These are phyloP conservation scores for Cyprinus carpio DNA, from an alignment of 2,113 vertebrate species.

Conservation along the genomic window DNA sequence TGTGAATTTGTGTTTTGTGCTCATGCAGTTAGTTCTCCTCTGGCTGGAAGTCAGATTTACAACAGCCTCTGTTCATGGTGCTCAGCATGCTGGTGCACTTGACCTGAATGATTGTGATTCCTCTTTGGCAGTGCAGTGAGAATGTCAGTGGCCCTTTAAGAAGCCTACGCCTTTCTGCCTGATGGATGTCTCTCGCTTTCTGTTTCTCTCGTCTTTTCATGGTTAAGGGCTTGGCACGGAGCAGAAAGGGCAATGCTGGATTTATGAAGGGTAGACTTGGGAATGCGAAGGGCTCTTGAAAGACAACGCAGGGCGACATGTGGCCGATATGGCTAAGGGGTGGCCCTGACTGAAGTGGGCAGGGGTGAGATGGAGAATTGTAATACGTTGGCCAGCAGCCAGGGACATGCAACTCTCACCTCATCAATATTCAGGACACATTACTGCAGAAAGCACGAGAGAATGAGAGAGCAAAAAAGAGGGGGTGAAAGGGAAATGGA, in stretches of 20 bases:
- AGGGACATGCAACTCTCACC: constrained; percentile 12
- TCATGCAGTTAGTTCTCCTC: background rate
- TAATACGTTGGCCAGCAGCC: constrained; percentile 18
- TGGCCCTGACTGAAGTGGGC: background rate
- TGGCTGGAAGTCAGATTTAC: background rate
- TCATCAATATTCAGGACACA: constrained; percentile 54
- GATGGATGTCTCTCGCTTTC: background rate
- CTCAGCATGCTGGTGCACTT: constrained; percentile 1
- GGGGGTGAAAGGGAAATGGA: background rate
- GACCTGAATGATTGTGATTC: constrained; percentile 1
- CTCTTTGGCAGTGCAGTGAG: background rate
- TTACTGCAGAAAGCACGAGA: constrained; percentile 43
- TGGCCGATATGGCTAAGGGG: background rate
- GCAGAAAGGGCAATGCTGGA: constrained; percentile 3
- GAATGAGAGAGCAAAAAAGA: constrained; percentile 24
- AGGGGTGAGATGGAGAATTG: constrained; percentile 23
- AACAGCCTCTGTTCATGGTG: background rate
- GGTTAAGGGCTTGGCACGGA: background rate
- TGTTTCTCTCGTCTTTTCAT: constrained; percentile 14
- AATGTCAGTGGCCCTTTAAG: constrained; percentile 35
- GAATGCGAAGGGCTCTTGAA: constrained; percentile 1
- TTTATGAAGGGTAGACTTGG: background rate
- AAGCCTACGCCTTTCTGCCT: constrained; percentile 19
- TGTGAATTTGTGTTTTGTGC: background rate
- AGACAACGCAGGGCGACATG: constrained; percentile 6